phyloP scores from a whole-genome alignment of 2,113 vertebrate genomes.

The Hippoglossus stenolepis region DNA sequence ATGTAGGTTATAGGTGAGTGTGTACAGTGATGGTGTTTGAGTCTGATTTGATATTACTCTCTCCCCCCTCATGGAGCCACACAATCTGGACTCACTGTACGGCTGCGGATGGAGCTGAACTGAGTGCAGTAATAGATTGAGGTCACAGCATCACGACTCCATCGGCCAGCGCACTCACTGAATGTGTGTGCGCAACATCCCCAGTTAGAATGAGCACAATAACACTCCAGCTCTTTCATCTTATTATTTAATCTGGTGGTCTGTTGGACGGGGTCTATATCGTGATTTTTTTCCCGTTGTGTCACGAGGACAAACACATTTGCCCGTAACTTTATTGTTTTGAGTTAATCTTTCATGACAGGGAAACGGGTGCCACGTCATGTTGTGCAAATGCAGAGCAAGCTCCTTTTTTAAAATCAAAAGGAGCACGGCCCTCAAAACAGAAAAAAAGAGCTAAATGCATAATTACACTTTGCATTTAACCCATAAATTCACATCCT shows the following conservation, averaged over 20 bases:
- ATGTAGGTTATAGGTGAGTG: conserved; percentile 6
- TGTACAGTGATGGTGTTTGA: conserved; percentile 4
- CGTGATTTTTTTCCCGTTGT: background rate
- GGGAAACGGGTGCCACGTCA: background rate
- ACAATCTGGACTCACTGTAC: conserved; percentile 4
- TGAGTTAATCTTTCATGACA: background rate
- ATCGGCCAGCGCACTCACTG: conserved; percentile 17
- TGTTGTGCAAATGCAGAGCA: background rate
- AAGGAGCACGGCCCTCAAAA: background rate
- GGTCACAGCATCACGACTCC: conserved; percentile 31
- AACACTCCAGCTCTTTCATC: background rate
- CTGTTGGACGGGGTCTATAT: background rate
- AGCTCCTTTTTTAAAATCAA: background rate
- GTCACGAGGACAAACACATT: background rate
- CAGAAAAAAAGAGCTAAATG: background rate
- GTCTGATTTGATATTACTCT: conserved; percentile 5
- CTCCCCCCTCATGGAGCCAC: background rate
- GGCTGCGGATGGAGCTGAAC: conserved; percentile 9
- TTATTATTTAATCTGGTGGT: background rate
- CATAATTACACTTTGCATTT: background rate
- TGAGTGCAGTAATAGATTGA: conserved; percentile 34
- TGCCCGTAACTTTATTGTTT: background rate
- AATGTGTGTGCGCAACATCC: background rate
- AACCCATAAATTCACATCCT: background rate
- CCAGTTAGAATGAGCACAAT: background rate